Conservation (phyloP, 2,113 vertebrate genomes). For the Brienomyrus longianalis region DNA sequence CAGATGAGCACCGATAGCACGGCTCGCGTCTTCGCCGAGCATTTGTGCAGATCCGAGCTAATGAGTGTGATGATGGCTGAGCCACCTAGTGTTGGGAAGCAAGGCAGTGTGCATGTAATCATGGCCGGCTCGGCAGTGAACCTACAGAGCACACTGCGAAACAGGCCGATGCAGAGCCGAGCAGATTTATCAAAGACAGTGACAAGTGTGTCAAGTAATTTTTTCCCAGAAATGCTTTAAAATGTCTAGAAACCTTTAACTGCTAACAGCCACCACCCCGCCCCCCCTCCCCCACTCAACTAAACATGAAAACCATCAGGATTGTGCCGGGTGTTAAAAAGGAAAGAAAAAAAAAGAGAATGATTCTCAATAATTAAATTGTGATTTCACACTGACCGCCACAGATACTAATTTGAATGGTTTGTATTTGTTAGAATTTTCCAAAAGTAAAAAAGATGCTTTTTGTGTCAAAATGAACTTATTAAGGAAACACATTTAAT, state of each 20-base stretch:
- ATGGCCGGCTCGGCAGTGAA: background rate
- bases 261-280: background rate
- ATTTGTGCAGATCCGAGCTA: background rate
- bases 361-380: background rate
- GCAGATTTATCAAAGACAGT: background rate
- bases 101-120: background rate
- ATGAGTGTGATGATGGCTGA: background rate
- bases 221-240: background rate
- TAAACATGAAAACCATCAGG: background rate
- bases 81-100: background rate
- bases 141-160: too few species aligned
- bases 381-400: background rate
- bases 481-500: background rate
- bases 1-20: background rate
- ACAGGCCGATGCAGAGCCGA: background rate
- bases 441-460: background rate
- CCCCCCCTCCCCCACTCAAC: background rate
- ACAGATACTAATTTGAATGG: background rate
- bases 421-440: background rate
- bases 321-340: background rate
- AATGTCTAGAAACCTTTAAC: background rate
- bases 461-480: background rate
- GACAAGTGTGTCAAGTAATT: background rate
- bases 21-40: background rate
- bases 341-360: background rate